Conservation (phyloP, 2,888 invertebrate species). For the Lasioglossum oenotherae region DNA sequence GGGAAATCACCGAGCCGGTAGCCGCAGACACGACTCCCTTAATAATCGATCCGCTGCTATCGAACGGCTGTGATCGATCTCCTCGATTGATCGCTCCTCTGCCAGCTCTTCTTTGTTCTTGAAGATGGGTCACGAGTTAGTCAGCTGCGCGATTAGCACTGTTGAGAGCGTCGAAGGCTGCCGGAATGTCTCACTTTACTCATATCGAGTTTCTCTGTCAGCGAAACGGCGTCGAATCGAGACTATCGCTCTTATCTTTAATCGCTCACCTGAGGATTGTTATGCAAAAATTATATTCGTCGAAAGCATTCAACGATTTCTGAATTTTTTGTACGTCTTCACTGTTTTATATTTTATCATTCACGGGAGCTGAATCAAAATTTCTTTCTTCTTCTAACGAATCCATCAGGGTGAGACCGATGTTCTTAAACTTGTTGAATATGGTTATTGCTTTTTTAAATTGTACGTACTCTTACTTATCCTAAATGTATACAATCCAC, state of each 20-base stretch:
- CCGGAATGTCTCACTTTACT: neutral
- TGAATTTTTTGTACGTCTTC: no score
- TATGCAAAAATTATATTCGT: neutral
- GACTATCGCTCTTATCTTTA: neutral
- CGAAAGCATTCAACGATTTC: neutral
- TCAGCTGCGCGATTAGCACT: constrained; percentile 11
- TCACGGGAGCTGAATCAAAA: neutral
- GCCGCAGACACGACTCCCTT: constrained; percentile 12
- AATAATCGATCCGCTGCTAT: constrained; percentile 8
- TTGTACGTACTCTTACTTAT: neutral
- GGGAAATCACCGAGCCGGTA: constrained; percentile 54
- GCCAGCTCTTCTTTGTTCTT: neutral
- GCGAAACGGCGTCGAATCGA: neutral
- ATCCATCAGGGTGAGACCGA: neutral
- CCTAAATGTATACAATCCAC: neutral
- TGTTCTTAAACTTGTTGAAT: neutral
- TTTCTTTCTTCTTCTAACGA: neutral
- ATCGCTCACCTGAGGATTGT: neutral
- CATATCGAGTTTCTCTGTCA: neutral
- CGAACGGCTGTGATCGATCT: constrained; percentile 16
- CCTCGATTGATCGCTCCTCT: neutral
- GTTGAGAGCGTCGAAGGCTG: constrained; percentile 8
- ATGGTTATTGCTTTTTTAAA: neutral
- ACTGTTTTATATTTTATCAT: no score
- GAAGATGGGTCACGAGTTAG: constrained; percentile 6